Conservation (phyloP, 2,113 vertebrate genomes). For the Chlamydotis undulata region DNA sequence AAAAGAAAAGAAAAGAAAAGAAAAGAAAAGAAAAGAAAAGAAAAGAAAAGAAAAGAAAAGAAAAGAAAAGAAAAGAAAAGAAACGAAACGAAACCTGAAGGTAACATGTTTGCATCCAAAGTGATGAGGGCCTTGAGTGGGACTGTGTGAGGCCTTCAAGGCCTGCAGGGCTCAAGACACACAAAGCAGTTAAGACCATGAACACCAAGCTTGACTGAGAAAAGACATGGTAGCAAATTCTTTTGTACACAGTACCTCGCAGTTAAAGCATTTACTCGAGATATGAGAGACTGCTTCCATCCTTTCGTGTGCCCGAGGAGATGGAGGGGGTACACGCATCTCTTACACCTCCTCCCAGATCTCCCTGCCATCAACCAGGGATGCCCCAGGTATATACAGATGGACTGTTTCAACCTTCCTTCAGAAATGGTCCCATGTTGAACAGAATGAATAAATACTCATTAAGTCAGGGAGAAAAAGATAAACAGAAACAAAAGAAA, state of each 20-base stretch:
- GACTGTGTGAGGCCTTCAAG: not conserved
- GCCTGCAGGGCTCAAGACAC: not conserved
- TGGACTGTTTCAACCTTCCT: not conserved
- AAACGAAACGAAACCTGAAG: not conserved
- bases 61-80: too few species aligned
- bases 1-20: too few species aligned
- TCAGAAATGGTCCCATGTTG: not conserved
- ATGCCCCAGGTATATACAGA: accelerated
- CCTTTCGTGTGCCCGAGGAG: not conserved
- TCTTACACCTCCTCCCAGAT: not conserved
- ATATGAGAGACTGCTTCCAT: not conserved
- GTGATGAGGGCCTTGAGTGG: not conserved
- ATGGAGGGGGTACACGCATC: not conserved
- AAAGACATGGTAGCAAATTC: not conserved
- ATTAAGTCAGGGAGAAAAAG: not conserved
- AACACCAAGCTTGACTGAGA: not conserved
- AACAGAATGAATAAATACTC: not conserved
- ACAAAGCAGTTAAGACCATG: not conserved
- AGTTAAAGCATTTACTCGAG: not conserved
- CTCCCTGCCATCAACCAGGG: not conserved
- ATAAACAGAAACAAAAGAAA: not conserved
- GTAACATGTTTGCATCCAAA: not conserved
- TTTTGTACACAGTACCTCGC: not conserved
- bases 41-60: not conserved
- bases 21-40: not conserved